A percentile compares a stretch with the other conserved stretches of the same genome.
These are phyloP conservation scores for Grammomys dolichurus DNA, from an alignment of 2,113 vertebrate genomes.

Conservation along the genomic window DNA sequence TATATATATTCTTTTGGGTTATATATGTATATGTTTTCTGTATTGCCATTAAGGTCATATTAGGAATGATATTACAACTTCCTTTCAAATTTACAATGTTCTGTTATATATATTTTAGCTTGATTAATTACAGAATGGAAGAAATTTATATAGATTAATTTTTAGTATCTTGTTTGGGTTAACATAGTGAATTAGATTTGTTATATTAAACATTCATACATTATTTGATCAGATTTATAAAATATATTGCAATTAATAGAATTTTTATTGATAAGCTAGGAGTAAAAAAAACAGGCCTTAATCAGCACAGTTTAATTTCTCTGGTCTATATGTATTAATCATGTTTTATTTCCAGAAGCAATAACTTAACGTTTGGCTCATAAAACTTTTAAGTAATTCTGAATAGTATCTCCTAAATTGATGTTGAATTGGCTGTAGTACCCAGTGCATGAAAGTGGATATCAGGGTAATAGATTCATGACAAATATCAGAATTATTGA, in stretches of 20 bases:
- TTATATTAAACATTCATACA: slow-evolving; percentile 23
- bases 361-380: neutral
- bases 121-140: slow-evolving; percentile 20
- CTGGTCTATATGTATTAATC: neutral
- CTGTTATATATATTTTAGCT: neutral
- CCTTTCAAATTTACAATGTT: neutral
- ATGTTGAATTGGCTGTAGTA: neutral
- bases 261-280: neutral
- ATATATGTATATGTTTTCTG: neutral
- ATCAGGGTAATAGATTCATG: neutral
- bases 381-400: slow-evolving; percentile 23
- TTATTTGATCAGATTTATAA: neutral
- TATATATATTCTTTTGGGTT: no score
- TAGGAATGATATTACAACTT: neutral
- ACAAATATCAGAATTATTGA: neutral
- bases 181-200: neutral
- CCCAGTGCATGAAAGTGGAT: neutral
- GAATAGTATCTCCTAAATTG: neutral
- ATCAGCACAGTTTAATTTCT: slow-evolving; percentile 18
- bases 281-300: neutral
- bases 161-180: neutral
- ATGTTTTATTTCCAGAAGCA: neutral
- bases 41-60: neutral
- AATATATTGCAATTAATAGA: neutral
- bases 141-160: neutral